Evolutionary conservation across 2,888 invertebrate genomes (phyloP), one percentile per base, ranked within the genome.

Genomic region (Tanypteryx hageni): DNA sequence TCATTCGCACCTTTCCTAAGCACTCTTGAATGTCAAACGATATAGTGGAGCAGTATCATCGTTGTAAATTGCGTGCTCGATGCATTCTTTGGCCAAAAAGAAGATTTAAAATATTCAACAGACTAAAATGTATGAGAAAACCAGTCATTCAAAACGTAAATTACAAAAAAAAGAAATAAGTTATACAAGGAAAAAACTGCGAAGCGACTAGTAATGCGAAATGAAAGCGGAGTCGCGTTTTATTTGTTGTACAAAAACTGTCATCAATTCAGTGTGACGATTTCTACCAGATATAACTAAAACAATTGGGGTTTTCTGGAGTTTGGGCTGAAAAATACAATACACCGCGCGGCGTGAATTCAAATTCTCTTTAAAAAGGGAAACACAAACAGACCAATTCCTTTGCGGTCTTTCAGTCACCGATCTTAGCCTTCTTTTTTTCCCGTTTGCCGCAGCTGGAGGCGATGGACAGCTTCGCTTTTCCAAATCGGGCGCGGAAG

Each of bases 381-480:
- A 27, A 76, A 27, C 76, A 27, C 76, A 27, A 27, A 76, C 76
- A 76, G 27, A 22, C 22, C 2, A 76, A 18, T 11, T 76, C 22
- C 27, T 76, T 76, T 14, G 16, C 76, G 18, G 76, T 76, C 22
- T 76, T 27, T 27, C 44, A 44, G 44, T 44, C 18, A 68, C n/a
- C n/a, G 68, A 64, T n/a, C n/a, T 16, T 64, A 7, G 68, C 68
- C 11, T 27, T 27, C 44, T 44, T 44, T 44, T 44, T 44, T 44
- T 44, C 44, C 76, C 22, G 27, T 18, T 13, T 9, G 76, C 7
- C 76, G 22, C 18, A 68, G 68, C 18, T 18, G 8, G 76, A 76
- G 76, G 76, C 76, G 9, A 76, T 76, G 76, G 76, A 76, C 76
- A 76, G 22, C 76, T 76, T 76, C 18, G 76, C 76, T 22, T 68